phyloP scores from a whole-genome alignment of 1,140 invertebrate genomes.

The Leptopilina boulardi region DNA sequence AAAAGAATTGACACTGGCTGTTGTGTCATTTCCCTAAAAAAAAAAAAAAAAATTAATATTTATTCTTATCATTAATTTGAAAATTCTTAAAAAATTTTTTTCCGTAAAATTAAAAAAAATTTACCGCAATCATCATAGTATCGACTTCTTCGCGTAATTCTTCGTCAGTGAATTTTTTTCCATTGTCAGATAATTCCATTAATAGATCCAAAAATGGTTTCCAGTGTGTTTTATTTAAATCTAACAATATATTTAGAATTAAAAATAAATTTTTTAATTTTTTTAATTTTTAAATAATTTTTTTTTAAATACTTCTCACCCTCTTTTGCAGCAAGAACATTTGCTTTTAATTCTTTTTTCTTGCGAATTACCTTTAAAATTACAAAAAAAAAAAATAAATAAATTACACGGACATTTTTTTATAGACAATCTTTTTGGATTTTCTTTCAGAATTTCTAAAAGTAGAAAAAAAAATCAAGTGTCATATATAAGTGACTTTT shows the following conservation, averaged over 20 bases:
- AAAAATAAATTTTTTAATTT: too few species aligned
- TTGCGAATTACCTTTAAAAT: conserved; percentile 71
- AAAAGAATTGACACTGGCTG: conserved; percentile 79
- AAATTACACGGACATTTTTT: too few species aligned
- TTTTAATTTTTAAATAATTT: not conserved
- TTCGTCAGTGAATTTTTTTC: conserved; percentile 72
- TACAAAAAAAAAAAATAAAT: conserved; percentile 17
- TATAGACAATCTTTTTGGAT: too few species aligned
- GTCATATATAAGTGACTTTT: too few species aligned
- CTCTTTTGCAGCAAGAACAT: not conserved
- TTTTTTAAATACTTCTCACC: conserved; percentile 2
- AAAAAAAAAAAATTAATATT: too few species aligned
- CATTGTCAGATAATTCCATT: conserved; percentile 69
- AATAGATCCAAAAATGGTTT: conserved; percentile 81
- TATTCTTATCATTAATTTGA: conserved; percentile 11
- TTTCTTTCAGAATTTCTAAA: too few species aligned
- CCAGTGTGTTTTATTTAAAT: conserved; percentile 47
- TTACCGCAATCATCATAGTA: conserved; percentile 83
- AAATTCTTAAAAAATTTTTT: not conserved
- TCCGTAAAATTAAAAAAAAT: too few species aligned
- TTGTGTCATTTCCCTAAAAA: conserved; percentile 85
- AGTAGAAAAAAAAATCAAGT: too few species aligned
- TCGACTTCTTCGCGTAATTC: conserved; percentile 86
- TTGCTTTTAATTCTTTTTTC: conserved; percentile 69
- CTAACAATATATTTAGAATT: too few species aligned